Percentiles rank a stretch among this genome's conserved stretches.
These are phyloP conservation scores for Catostomus latipinnis DNA, from an alignment of 2,797 vertebrate genomes.

Conservation along the genomic window DNA sequence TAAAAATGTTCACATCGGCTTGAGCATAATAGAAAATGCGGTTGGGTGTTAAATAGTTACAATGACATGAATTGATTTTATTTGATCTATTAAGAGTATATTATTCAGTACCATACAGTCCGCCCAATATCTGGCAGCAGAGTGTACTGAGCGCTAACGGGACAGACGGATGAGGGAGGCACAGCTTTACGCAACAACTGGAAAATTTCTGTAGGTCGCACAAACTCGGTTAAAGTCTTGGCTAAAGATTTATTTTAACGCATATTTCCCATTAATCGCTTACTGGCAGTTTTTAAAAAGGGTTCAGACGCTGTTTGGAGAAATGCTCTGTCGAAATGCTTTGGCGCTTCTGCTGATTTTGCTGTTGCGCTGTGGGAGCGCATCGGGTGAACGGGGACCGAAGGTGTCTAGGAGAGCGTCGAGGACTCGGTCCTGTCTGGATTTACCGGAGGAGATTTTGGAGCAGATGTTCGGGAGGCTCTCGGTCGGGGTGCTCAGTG, in stretches of 20 bases:
- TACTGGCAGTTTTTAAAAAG: background rate
- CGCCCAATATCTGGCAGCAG: slow-evolving; percentile 24
- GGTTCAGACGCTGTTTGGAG: slow-evolving; percentile 37
- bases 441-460: slow-evolving; percentile 90
- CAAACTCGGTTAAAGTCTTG: background rate
- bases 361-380: slow-evolving; percentile 45
- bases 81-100: background rate
- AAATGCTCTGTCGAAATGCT: slow-evolving; percentile 60
- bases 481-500: slow-evolving; percentile 89
- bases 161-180: slow-evolving; percentile 16
- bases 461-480: slow-evolving; percentile 94
- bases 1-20: background rate
- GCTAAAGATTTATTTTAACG: background rate
- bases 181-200: slow-evolving; percentile 20
- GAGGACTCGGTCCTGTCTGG: slow-evolving; percentile 81
- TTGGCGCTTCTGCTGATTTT: slow-evolving; percentile 66
- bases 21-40: background rate
- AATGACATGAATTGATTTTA: background rate
- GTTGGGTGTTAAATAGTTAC: too few species aligned
- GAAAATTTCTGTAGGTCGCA: background rate
- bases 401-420: slow-evolving; percentile 73
- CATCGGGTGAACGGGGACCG: slow-evolving; percentile 58
- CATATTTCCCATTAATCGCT: background rate
- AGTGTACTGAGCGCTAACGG: slow-evolving; percentile 2
- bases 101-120: slow-evolving; percentile 1